Evolutionary conservation across 2,888 invertebrate species (phyloP), one percentile per base, ranked within the genome.

Genomic region (Axea sp.): DNA sequence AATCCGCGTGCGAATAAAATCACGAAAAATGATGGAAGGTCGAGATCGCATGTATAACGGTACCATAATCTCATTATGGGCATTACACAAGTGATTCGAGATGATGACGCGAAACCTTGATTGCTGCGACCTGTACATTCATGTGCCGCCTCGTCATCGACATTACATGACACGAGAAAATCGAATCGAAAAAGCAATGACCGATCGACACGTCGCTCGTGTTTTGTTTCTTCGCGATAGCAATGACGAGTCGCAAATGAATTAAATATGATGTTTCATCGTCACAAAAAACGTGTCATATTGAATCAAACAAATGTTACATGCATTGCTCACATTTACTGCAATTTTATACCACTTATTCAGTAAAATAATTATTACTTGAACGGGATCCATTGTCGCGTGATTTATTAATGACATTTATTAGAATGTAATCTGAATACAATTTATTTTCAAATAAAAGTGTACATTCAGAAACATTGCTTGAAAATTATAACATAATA

Each of bases 21-120:
- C 31, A 57, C 49, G 64, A 64, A 73, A 73, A 67, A 73, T 62
- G 73, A 41, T 57, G 62, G 73, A 59, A 72, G 72, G 53, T 31
- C 64, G 72, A 35, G 57, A 67, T 73, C 67, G 60, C 55, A 57
- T 60, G 55, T 68, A 57, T 62, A 68, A 73, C 73, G 73, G 73
- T 60, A 73, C 67, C 43, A 59, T 65, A 73, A 65, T 65, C 72
- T 73, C 72, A 65, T 67, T 57, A 73, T 51, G 73, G 57, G 51
- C 73, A 73, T 73, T 73, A 73, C 67, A 67, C 73, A 67, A 73
- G 73, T 49, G 64, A 55, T 47, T 53, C 60, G 67, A 41, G 60
- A 73, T 73, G 73, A 73, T 67, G 73, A 55, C 67, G 73, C 65
- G 60, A 47, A 67, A 73, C 51, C 31, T 53, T 65, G 72, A 73